Conservation (phyloP, 2,113 vertebrate species). For the Lynx canadensis region DNA sequence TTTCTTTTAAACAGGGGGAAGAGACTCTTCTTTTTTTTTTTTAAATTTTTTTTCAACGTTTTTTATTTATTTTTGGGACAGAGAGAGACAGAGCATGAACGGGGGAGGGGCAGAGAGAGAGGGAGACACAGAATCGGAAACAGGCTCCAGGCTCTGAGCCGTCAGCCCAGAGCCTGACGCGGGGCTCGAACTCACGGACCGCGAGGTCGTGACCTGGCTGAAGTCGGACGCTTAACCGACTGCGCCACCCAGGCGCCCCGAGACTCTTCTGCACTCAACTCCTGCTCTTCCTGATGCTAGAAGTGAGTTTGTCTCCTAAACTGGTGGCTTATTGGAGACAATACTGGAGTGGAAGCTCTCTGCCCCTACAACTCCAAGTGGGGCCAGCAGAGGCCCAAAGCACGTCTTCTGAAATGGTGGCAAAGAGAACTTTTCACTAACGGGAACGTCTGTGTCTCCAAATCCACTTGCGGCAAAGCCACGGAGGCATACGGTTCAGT, state of each 20-base stretch:
- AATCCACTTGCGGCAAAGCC: neutral
- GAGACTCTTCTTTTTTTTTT: neutral
- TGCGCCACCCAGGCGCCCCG: too few relatives aligned
- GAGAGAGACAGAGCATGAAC: too few relatives aligned
- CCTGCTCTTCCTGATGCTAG: neutral
- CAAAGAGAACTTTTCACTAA: neutral
- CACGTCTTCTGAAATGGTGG: neutral
- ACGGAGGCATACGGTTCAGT: fast-evolving
- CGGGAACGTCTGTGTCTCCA: neutral
- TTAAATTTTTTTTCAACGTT: too few relatives aligned
- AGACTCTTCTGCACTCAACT: neutral
- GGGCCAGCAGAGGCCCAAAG: neutral
- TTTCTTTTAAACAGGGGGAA: neutral
- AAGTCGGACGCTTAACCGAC: too few relatives aligned
- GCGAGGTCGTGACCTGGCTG: too few relatives aligned
- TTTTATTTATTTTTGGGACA: too few relatives aligned
- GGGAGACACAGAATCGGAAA: too few relatives aligned
- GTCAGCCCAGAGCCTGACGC: too few relatives aligned
- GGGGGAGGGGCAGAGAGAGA: too few relatives aligned
- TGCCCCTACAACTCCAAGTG: fast-evolving
- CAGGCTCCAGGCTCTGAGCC: too few relatives aligned
- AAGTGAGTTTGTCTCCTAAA: neutral
- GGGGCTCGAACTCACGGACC: too few relatives aligned
- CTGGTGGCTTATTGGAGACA: neutral
- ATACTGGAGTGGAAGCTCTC: fast-evolving